phyloP scores from a whole-genome alignment of 2,888 invertebrate genomes.

The Drosophila sordidapex region DNA sequence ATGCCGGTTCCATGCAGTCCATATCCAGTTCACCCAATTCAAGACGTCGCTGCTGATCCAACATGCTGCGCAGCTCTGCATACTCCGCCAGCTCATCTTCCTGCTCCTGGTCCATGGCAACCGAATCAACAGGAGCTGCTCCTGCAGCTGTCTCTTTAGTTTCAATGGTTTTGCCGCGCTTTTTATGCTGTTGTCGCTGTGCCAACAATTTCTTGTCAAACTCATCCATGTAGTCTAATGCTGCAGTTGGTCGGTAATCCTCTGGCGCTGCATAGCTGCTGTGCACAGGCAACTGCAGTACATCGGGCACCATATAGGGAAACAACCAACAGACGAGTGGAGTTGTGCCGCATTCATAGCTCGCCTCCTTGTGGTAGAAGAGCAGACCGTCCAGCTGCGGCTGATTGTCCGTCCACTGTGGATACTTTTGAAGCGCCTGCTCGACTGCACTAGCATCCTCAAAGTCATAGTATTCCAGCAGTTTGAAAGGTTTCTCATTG shows the following conservation, averaged over 20 bases:
- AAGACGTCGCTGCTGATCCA: slow-evolving; percentile 65
- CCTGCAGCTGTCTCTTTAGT: not conserved
- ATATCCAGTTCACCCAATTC: slow-evolving; percentile 72
- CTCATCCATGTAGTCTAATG: slow-evolving; percentile 86
- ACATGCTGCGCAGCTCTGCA: slow-evolving; percentile 48
- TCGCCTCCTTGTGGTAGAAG: slow-evolving; percentile 94
- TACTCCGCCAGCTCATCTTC: slow-evolving; percentile 56
- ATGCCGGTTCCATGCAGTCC: slow-evolving; percentile 47
- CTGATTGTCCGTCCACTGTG: slow-evolving; percentile 80
- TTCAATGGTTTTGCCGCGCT: not conserved
- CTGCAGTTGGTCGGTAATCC: slow-evolving; percentile 85
- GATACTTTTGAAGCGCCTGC: slow-evolving; percentile 71
- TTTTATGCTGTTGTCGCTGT: slow-evolving; percentile 38
- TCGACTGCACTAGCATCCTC: slow-evolving; percentile 69
- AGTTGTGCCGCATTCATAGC: slow-evolving; percentile 91
- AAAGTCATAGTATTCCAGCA: slow-evolving; percentile 75
- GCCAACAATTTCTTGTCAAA: slow-evolving; percentile 84
- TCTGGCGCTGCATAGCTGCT: slow-evolving; percentile 85
- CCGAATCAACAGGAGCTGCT: not conserved
- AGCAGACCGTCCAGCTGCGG: slow-evolving; percentile 92
- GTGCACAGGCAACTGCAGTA: slow-evolving; percentile 85
- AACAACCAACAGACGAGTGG: slow-evolving; percentile 97
- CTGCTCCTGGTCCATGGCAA: slow-evolving; percentile 40
- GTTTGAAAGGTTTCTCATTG: slow-evolving; percentile 69
- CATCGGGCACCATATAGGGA: slow-evolving; percentile 94